Conservation (phyloP, 1,140 invertebrate species). For the Drosophila saltans region DNA sequence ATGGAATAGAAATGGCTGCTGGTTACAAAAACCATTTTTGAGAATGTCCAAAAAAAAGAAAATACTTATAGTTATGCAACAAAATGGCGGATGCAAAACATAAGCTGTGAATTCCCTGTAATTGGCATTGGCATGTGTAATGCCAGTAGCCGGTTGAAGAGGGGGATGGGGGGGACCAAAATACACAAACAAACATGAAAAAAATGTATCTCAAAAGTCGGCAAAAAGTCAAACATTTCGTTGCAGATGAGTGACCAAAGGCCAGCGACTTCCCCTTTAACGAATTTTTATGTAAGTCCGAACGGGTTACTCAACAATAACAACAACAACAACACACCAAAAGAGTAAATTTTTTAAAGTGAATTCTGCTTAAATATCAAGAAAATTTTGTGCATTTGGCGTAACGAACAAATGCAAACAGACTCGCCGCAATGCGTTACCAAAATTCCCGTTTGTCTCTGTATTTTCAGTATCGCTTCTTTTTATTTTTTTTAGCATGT, state of each 20-base stretch:
- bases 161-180: too few relatives aligned
- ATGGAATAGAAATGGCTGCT: slow-evolving; percentile 35
- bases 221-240: slow-evolving; percentile 58
- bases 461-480: slow-evolving; percentile 2
- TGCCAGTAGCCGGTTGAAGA: slow-evolving; percentile 40
- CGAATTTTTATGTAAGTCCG: slow-evolving; percentile 6
- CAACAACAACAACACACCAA: not conserved
- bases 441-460: slow-evolving; percentile 22
- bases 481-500: slow-evolving; percentile 53
- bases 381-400: slow-evolving; percentile 45
- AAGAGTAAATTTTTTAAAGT: slow-evolving; percentile 3
- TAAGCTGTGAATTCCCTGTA: slow-evolving; percentile 54
- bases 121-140: slow-evolving; percentile 51
- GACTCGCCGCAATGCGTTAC: slow-evolving; percentile 37
- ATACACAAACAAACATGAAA: not conserved
- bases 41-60: slow-evolving; percentile 28
- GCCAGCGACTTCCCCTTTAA: slow-evolving; percentile 42
- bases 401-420: slow-evolving; percentile 61
- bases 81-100: slow-evolving; percentile 44
- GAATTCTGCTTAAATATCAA: slow-evolving; percentile 39
- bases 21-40: slow-evolving; percentile 49
- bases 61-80: not conserved
- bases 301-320: slow-evolving; percentile 33
- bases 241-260: slow-evolving; percentile 52
- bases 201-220: slow-evolving; percentile 26